phyloP scores from a whole-genome alignment of 2,888 invertebrate genomes.

The Lasioglossum malachurum region DNA sequence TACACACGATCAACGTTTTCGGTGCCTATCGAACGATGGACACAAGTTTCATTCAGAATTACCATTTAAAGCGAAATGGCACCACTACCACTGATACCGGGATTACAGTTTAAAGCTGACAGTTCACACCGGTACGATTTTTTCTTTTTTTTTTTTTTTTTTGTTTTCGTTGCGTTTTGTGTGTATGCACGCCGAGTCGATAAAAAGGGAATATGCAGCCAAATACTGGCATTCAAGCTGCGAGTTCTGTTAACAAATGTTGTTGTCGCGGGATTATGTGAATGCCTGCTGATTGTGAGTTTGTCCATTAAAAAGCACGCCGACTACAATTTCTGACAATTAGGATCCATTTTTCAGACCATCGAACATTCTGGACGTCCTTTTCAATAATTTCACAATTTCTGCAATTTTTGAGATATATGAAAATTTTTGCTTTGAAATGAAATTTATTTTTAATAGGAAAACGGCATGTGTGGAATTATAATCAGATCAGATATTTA shows the following conservation, averaged over 20 bases:
- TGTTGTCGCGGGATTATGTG: not conserved
- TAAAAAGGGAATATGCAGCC: not conserved
- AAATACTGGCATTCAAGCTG: not conserved
- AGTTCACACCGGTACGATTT: not conserved
- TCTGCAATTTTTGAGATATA: too few species aligned
- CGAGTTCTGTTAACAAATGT: not conserved
- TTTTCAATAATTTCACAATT: too few species aligned
- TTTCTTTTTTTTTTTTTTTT: not conserved
- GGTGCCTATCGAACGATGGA: not conserved
- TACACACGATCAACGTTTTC: not conserved
- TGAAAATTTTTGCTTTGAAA: too few species aligned
- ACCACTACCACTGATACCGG: not conserved
- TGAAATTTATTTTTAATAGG: too few species aligned
- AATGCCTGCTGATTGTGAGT: too few species aligned
- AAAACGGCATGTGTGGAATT: too few species aligned
- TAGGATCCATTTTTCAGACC: not conserved
- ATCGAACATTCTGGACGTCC: too few species aligned
- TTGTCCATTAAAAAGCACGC: too few species aligned
- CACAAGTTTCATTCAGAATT: not conserved
- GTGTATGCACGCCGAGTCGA: not conserved
- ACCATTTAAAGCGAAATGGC: conserved; percentile 14
- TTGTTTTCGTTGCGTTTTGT: too few species aligned
- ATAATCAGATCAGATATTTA: too few species aligned
- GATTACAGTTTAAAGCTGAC: not conserved
- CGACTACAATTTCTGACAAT: not conserved